Base-by-base conservation (phyloP, 2,113 vertebrate species). In the Solenodon paradoxus region DNA sequence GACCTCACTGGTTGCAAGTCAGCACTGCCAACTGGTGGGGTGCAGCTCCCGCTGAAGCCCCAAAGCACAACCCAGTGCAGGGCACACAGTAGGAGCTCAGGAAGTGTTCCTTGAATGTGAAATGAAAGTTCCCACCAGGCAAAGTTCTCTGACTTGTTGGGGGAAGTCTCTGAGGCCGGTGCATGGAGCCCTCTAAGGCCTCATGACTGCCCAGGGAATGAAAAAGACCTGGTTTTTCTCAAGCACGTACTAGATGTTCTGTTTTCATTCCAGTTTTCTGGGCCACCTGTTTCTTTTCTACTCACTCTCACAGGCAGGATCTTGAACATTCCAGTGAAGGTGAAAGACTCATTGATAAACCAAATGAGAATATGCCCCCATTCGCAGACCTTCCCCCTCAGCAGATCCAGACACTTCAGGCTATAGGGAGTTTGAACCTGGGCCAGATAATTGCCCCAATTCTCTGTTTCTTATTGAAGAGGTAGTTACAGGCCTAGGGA, bases 371-470 rank as follows among this genome's bases (percentile, higher is more conserved):
- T 68, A 11, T n/a, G 24, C 30, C 47, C 47, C 63, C 63, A 26
- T 55, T 72, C 72, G 59, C 64, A 86, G 63, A 83, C 59, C 45
- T 80, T 28, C n/a, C 49, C 59, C 68, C 53, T n/a, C 9, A 47
- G 11, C 42, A 95, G 49, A 66, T 72, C 64, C 90, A 92, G 72
- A 69, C 51, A 75, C 55, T 95, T 87, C 51, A 95, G 92, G 69
- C 80, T 93, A 68, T 91, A 95, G 75, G 81, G 82, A 96, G 92
- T 97, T 96, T 97, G 93, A 95, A 95, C 96, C 95, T 97, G 89
- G 97, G 93, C 87, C 90, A 97, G 95, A 88, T 95, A 97, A 97
- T 96, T 96, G 95, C 95, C 92, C 92, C 95, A 97, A 96, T 97
- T 94, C 94, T 92, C 87, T 92, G 79, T 85, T 93, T 57, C 63